These are phyloP conservation scores for Galendromus occidentalis DNA, from an alignment of 1,140 invertebrate genomes.

Conservation along the genomic window DNA sequence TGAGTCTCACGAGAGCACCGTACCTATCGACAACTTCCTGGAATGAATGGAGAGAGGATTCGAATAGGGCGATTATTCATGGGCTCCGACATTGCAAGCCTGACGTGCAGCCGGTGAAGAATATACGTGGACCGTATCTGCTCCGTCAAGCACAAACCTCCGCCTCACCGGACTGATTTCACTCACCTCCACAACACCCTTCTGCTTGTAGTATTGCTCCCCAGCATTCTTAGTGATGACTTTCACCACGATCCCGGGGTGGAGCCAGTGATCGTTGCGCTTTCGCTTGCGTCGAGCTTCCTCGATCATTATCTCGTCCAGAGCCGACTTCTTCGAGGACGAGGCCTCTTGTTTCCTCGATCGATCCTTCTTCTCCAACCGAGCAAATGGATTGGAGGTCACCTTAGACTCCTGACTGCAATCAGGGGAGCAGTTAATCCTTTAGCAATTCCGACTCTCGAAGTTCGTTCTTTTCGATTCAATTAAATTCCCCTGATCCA, in stretches of 20 bases:
- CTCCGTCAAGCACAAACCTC: no score
- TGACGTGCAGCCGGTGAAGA: no score
- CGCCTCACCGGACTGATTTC: no score
- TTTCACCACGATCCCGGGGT: slow-evolving; percentile 60
- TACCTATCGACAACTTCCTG: slow-evolving; percentile 52
- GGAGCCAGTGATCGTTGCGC: slow-evolving; percentile 23
- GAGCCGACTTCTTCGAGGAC: slow-evolving; percentile 37
- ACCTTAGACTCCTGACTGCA: background rate
- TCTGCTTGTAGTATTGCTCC: slow-evolving; percentile 57
- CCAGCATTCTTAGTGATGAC: slow-evolving; percentile 69
- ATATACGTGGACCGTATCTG: no score
- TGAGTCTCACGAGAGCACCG: slow-evolving; percentile 54
- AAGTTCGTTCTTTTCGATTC: background rate
- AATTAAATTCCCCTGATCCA: no score
- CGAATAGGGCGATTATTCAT: background rate
- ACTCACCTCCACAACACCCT: slow-evolving; percentile 46
- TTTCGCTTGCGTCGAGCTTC: slow-evolving; percentile 44
- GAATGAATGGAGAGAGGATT: slow-evolving; percentile 14
- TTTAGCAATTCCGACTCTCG: slow-evolving; percentile 11
- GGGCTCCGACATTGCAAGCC: background rate
- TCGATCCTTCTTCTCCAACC: background rate
- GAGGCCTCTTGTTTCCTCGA: slow-evolving; percentile 12
- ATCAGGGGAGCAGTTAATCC: background rate
- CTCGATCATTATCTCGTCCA: slow-evolving; percentile 62
- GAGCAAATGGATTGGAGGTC: background rate